phyloP scores from a whole-genome alignment of 2,797 vertebrate genomes.

The Kryptolebias ocellatus region DNA sequence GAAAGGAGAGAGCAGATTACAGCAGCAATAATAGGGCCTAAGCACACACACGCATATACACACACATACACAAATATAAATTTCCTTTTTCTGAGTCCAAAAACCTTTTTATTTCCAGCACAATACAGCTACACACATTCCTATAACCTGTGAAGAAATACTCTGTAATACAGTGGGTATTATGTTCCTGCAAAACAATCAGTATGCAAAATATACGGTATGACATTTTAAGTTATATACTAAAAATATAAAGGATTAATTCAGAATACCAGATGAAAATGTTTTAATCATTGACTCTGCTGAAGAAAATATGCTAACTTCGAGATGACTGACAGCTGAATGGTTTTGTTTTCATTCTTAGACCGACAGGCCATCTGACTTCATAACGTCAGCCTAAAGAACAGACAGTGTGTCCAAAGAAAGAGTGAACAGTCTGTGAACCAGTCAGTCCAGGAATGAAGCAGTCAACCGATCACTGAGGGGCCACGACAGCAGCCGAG shows the following conservation, averaged over 20 bases:
- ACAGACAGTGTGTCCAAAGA: neutral
- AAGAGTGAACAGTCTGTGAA: conserved; percentile 7
- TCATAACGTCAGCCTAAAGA: conserved; percentile 6
- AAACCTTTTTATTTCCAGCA: conserved; percentile 33
- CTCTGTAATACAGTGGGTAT: too few relatives aligned
- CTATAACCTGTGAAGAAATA: too few relatives aligned
- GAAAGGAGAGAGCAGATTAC: conserved; percentile 78
- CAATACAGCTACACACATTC: conserved; percentile 18
- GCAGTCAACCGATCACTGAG: conserved; percentile 18
- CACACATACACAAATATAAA: conserved; percentile 13
- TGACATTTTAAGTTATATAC: too few relatives aligned
- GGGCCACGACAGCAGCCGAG: conserved; percentile 52
- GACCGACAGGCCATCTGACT: neutral
- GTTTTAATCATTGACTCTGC: neutral
- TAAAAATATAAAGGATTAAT: neutral
- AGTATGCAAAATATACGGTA: too few relatives aligned
- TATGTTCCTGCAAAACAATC: too few relatives aligned
- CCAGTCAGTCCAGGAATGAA: conserved; percentile 15
- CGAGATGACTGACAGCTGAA: neutral
- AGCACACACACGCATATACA: conserved; percentile 16
- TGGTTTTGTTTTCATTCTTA: neutral
- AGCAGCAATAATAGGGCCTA: conserved; percentile 57
- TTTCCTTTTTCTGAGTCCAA: neutral
- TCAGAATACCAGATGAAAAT: neutral
- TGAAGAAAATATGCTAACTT: neutral